These are phyloP conservation scores for Phodopus roborovskii DNA, from an alignment of 2,113 vertebrate species.

Conservation along the genomic window DNA sequence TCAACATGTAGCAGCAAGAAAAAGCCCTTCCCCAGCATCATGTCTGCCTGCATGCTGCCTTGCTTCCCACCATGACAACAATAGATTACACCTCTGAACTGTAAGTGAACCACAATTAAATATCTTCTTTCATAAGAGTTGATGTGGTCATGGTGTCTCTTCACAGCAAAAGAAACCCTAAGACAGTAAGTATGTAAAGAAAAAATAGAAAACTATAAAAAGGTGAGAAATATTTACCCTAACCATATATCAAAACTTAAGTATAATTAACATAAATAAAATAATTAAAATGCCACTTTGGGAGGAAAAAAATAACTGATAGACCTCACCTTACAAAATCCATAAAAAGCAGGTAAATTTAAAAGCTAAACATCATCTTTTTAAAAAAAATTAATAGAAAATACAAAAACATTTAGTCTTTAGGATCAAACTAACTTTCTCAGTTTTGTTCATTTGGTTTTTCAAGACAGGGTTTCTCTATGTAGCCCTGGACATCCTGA, in stretches of 20 bases:
- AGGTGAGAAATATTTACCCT: background rate
- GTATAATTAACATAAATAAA: slow-evolving; percentile 6
- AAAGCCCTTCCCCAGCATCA: no score
- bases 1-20: no score
- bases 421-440: background rate
- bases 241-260: background rate
- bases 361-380: background rate
- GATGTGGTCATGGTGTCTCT: no score
- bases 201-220: slow-evolving; percentile 18
- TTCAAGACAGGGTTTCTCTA: no score
- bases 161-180: no score
- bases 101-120: no score
- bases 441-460: background rate
- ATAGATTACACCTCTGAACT: no score
- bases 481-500: no score
- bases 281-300: background rate
- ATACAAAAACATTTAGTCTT: background rate
- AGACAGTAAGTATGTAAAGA: background rate
- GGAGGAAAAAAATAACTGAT: slow-evolving; percentile 14
- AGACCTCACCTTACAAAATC: background rate
- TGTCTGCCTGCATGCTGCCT: no score
- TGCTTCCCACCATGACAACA: no score
- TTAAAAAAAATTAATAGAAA: slow-evolving; percentile 10
- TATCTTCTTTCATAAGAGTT: no score
- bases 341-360: slow-evolving; percentile 15